A percentile compares a stretch with the other conserved stretches of the same genome.
phyloP scores from a whole-genome alignment of 2,113 vertebrate genomes.

The Melanocharis versteri region DNA sequence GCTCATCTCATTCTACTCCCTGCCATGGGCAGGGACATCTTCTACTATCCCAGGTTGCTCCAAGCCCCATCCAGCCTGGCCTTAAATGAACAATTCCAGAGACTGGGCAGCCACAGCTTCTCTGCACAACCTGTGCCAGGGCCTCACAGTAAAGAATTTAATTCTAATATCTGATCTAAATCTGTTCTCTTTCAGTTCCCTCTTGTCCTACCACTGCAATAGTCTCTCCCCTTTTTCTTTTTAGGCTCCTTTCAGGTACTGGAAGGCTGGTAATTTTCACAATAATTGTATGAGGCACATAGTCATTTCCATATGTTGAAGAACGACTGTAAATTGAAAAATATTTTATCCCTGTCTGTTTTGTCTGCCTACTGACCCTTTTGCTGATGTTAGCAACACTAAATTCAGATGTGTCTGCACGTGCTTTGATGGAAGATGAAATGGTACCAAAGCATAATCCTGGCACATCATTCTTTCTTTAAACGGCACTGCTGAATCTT shows the following conservation, averaged over 20 bases:
- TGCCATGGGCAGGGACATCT: not conserved
- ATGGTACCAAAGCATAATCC: not conserved
- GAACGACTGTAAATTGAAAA: not conserved
- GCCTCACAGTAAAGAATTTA: not conserved
- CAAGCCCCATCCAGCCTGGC: fast-evolving
- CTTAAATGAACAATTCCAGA: not conserved
- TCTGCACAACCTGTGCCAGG: fast-evolving
- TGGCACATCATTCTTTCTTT: not conserved
- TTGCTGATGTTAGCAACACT: not conserved
- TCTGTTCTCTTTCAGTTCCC: not conserved
- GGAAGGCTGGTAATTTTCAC: not conserved
- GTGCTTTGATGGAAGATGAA: not conserved
- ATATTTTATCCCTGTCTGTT: not conserved
- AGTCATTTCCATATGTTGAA: not conserved
- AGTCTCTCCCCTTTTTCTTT: not conserved
- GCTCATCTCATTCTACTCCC: not conserved
- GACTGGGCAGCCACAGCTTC: not conserved
- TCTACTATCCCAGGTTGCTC: not conserved
- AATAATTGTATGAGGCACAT: not conserved
- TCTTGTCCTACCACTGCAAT: not conserved
- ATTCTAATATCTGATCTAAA: not conserved
- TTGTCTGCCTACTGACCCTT: not conserved
- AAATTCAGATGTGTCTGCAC: not conserved
- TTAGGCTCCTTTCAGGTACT: not conserved
- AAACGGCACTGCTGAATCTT: fast-evolving